Conservation (phyloP, 53 echinoderm and acorn worm genomes). For the Arbacia lixula region DNA sequence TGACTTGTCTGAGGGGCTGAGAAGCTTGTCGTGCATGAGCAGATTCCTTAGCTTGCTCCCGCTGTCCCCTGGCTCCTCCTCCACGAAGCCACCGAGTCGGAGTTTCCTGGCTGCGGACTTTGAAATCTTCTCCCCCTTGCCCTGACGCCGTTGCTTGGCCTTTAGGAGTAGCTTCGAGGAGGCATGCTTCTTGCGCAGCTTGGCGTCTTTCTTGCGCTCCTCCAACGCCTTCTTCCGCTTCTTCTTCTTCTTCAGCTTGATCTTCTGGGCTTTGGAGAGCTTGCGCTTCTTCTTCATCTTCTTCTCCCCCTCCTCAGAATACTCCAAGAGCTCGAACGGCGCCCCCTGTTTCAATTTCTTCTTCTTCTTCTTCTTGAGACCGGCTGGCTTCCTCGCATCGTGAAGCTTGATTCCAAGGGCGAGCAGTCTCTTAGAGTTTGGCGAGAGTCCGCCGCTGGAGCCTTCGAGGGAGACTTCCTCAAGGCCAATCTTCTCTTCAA, state of each 20-base stretch:
- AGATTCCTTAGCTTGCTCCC: slow-evolving; percentile 5
- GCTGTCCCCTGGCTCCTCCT: slow-evolving; percentile 36
- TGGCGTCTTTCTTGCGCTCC: not conserved
- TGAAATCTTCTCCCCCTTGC: slow-evolving; percentile 13
- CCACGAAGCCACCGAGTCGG: not conserved
- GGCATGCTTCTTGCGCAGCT: slow-evolving; percentile 17
- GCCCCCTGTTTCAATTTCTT: not conserved
- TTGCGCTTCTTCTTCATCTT: not conserved
- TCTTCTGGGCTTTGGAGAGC: slow-evolving; percentile 1
- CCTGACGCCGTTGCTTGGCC: slow-evolving; percentile 61
- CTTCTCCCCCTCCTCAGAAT: not conserved
- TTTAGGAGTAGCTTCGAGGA: slow-evolving; percentile 48
- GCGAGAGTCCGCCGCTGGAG: slow-evolving; percentile 8
- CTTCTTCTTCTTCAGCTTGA: slow-evolving; percentile 48
- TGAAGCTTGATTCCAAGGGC: not conserved
- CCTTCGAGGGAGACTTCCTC: not conserved
- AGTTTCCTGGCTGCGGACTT: slow-evolving; percentile 19
- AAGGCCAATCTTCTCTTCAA: not conserved
- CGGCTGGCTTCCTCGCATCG: not conserved
- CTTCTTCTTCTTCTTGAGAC: slow-evolving; percentile 3
- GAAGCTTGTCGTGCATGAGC: slow-evolving; percentile 18
- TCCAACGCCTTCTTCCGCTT: slow-evolving; percentile 32
- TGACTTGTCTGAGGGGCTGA: slow-evolving; percentile 37
- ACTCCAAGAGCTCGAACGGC: not conserved
- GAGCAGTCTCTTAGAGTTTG: slow-evolving; percentile 8